Evolutionary conservation across 2,113 vertebrate genomes (phyloP).

Genomic region (Mirounga angustirostris): DNA sequence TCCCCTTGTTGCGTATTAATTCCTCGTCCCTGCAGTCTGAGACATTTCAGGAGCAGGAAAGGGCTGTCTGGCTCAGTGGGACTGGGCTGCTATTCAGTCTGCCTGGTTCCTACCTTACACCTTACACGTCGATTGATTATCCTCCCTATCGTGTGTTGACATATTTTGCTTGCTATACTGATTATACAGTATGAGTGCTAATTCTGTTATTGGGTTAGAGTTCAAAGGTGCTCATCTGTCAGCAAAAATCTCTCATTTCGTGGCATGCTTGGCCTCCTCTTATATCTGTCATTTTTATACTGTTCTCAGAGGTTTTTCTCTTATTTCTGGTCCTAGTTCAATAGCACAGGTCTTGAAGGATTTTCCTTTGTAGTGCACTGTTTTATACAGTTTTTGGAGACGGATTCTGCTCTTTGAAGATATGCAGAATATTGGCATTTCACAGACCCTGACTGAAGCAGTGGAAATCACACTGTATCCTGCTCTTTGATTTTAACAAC

Average conservation of each 20-base stretch:
- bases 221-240: constrained; percentile 87
- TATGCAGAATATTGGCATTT: constrained; percentile 85
- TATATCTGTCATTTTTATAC: constrained; percentile 78
- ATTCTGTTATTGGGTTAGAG: constrained; percentile 81
- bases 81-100: constrained; percentile 69
- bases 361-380: constrained; percentile 86
- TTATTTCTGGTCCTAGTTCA: constrained; percentile 85
- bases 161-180: constrained; percentile 75
- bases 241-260: constrained; percentile 83
- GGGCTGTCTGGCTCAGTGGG: constrained; percentile 63
- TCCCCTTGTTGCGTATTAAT: constrained; percentile 72
- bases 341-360: constrained; percentile 84
- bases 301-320: constrained; percentile 84
- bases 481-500: constrained; percentile 87
- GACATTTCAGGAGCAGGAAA: constrained; percentile 74
- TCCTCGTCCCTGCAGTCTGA: constrained; percentile 35
- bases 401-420: constrained; percentile 87
- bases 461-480: constrained; percentile 83
- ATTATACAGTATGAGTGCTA: constrained; percentile 75
- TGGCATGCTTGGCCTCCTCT: constrained; percentile 32
- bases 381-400: constrained; percentile 86
- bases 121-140: constrained; percentile 73
- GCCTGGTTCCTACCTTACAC: not conserved
- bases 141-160: constrained; percentile 52
- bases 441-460: constrained; percentile 81